These are phyloP conservation scores for Macropodus opercularis DNA, from an alignment of 2,797 vertebrate species.

Conservation along the genomic window DNA sequence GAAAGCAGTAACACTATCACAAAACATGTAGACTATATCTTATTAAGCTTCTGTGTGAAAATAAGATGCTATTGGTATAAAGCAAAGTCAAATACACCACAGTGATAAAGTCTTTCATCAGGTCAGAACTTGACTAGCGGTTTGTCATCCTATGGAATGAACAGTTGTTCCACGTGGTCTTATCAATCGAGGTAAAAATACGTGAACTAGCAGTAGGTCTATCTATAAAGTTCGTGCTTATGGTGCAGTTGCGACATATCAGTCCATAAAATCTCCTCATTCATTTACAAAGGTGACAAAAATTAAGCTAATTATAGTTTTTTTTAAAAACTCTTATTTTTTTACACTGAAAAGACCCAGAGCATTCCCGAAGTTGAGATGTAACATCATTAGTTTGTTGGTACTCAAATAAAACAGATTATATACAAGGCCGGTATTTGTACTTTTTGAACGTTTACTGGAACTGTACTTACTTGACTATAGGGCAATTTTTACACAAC, in stretches of 20 bases:
- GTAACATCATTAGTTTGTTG: not conserved
- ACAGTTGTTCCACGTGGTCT: not conserved
- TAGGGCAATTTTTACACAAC: not conserved
- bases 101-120: too few relatives aligned
- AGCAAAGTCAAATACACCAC: too few relatives aligned
- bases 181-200: not conserved
- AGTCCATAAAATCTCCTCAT: constrained; percentile 19
- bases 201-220: not conserved
- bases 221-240: constrained; percentile 1
- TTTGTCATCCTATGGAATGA: not conserved
- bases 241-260: not conserved
- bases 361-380: constrained; percentile 12
- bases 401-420: not conserved
- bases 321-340: too few relatives aligned
- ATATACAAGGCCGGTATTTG: not conserved
- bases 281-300: constrained; percentile 22
- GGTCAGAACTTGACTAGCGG: not conserved
- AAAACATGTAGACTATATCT: not conserved
- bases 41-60: not conserved
- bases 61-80: too few relatives aligned
- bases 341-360: constrained; percentile 9
- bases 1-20: too few relatives aligned
- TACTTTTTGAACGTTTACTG: not conserved
- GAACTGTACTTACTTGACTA: not conserved
- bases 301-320: constrained; percentile 22